Evolutionary conservation across 2,888 invertebrate species (phyloP).

Genomic region (Hyles lineata): DNA sequence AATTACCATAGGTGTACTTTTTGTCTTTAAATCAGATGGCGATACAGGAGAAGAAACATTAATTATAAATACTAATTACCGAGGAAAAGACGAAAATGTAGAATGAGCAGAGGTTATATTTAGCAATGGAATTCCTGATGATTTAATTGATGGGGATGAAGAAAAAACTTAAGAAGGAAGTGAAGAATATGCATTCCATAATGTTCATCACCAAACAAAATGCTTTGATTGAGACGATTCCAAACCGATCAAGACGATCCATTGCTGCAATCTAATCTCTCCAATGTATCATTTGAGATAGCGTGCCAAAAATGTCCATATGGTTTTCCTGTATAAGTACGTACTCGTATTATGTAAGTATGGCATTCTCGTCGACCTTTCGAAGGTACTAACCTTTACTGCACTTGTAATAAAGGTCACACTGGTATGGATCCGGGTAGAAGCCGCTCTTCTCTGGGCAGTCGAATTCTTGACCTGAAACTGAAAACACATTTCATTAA

Average conservation of each 20-base stretch:
- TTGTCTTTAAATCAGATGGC: too few relatives aligned
- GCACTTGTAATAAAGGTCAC: constrained; percentile 92
- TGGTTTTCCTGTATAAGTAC: constrained; percentile 18
- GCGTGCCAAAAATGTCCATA: neutral
- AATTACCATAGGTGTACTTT: too few relatives aligned
- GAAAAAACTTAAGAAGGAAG: too few relatives aligned
- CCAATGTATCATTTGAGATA: neutral
- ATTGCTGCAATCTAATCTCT: neutral
- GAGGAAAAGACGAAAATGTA: too few relatives aligned
- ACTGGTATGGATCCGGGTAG: constrained; percentile 90
- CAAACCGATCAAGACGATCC: neutral
- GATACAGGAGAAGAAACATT: too few relatives aligned
- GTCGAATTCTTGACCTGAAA: constrained; percentile 84
- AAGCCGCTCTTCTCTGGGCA: constrained; percentile 90
- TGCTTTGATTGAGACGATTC: too few relatives aligned
- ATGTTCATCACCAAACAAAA: too few relatives aligned
- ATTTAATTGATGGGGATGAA: too few relatives aligned
- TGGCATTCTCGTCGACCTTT: constrained; percentile 54
- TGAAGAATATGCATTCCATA: too few relatives aligned
- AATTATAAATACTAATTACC: too few relatives aligned
- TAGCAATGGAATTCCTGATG: too few relatives aligned
- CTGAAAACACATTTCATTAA: constrained; percentile 50
- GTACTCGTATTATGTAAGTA: constrained; percentile 23
- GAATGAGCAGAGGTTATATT: too few relatives aligned
- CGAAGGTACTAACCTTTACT: constrained; percentile 82